These are phyloP conservation scores for Phaethornis superciliosus DNA, from an alignment of 2,113 vertebrate species.

Conservation along the genomic window DNA sequence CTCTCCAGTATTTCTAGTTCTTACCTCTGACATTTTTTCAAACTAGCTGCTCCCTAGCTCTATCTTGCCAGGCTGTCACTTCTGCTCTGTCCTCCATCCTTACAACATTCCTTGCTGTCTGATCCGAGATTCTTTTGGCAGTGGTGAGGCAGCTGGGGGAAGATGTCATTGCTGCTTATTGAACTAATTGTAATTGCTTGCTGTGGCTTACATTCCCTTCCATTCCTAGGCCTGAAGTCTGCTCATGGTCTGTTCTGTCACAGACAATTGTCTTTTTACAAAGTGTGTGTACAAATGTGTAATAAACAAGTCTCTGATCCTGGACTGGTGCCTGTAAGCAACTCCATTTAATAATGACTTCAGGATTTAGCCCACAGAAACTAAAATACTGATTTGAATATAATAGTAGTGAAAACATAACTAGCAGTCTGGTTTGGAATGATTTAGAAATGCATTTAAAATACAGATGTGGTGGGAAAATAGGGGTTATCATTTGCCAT, in stretches of 20 bases:
- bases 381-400: neutral
- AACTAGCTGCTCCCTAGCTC: neutral
- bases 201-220: neutral
- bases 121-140: neutral
- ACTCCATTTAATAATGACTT: neutral
- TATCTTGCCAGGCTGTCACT: neutral
- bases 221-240: neutral
- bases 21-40: neutral
- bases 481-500: neutral
- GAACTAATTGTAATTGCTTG: neutral
- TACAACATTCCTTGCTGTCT: neutral
- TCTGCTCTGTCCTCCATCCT: neutral
- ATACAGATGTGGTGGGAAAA: neutral
- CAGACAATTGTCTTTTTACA: neutral
- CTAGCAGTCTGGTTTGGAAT: constrained; percentile 20
- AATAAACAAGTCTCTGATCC: neutral
- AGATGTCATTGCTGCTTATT: neutral
- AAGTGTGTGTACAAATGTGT: neutral
- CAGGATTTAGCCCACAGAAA: neutral
- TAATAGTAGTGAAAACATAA: constrained; percentile 1
- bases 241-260: neutral
- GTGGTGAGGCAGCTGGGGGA: neutral
- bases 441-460: constrained; percentile 1
- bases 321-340: neutral
- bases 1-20: neutral